Conservation (phyloP, 2,797 vertebrate species). For the Leptatherina wallacei region DNA sequence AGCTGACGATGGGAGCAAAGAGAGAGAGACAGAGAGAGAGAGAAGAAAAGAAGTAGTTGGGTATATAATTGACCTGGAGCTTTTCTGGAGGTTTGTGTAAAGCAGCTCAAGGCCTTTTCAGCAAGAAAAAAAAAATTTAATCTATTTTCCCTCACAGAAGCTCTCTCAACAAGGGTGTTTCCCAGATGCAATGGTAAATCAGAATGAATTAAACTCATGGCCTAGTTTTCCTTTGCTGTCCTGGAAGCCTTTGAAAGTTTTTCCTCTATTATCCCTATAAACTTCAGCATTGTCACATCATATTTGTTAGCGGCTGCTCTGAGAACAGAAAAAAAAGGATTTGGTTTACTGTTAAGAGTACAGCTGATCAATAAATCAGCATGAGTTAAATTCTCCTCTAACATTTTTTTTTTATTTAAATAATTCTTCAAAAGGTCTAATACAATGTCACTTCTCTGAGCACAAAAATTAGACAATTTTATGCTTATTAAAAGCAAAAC, state of each 20-base stretch:
- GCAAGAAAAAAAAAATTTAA: slow-evolving; percentile 36
- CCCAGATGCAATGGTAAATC: slow-evolving; percentile 68
- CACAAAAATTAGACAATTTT: not conserved
- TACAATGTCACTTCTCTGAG: not conserved
- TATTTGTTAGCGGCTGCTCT: slow-evolving; percentile 39
- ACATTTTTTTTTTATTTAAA: not conserved
- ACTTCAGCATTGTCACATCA: slow-evolving; percentile 43
- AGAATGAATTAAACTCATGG: slow-evolving; percentile 65
- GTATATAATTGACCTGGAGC: slow-evolving; percentile 62
- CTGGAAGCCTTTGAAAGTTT: slow-evolving; percentile 63
- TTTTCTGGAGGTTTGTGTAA: slow-evolving; percentile 44
- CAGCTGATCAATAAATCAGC: not conserved
- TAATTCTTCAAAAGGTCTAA: not conserved
- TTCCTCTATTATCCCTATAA: slow-evolving; percentile 29
- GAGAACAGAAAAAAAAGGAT: slow-evolving; percentile 20
- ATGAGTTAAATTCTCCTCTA: not conserved
- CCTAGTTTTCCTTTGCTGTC: slow-evolving; percentile 64
- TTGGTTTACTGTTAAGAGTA: slow-evolving; percentile 4
- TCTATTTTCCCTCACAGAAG: slow-evolving; percentile 56
- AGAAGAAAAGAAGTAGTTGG: slow-evolving; percentile 22
- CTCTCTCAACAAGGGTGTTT: slow-evolving; percentile 56
- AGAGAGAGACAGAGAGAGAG: not conserved
- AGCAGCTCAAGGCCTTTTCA: slow-evolving; percentile 52
- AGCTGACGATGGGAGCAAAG: not conserved
- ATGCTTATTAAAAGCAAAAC: slow-evolving; percentile 21